Percentiles rank a stretch among this genome's conserved stretches.
phyloP scores from a whole-genome alignment of 2,797 vertebrate species.

The Falco berigora region DNA sequence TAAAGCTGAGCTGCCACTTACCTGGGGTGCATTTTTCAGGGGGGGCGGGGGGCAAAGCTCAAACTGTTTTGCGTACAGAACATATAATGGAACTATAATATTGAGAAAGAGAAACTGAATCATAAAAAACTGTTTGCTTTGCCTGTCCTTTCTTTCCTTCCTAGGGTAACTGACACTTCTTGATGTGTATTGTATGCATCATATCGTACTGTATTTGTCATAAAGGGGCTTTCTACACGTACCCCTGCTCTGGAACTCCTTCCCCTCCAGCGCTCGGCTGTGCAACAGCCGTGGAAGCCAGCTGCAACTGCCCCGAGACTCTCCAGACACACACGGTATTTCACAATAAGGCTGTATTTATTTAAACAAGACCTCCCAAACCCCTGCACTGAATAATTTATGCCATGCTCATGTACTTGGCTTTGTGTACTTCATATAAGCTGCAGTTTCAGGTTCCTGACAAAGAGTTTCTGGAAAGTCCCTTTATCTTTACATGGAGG shows the following conservation, averaged over 20 bases:
- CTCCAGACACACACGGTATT: rapidly evolving
- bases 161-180: not conserved
- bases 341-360: not conserved
- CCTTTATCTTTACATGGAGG: rapidly evolving
- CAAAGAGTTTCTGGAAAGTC: not conserved
- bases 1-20: not conserved
- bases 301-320: rapidly evolving
- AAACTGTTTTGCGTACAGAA: not conserved
- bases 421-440: rapidly evolving
- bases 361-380: not conserved
- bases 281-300: rapidly evolving
- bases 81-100: not conserved
- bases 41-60: not conserved
- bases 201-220: rapidly evolving
- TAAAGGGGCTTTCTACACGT: rapidly evolving
- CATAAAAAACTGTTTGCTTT: not conserved
- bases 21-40: not conserved
- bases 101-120: not conserved
- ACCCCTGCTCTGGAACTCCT: not conserved
- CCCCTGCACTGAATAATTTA: rapidly evolving
- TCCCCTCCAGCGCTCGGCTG: not conserved
- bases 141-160: not conserved
- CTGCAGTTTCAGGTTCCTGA: not conserved
- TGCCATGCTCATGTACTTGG: not conserved
- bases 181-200: not conserved